Evolutionary conservation across 2,113 vertebrate species (phyloP), one percentile per base, ranked within the genome.

Genomic region (Romanogobio albipinnatus): DNA sequence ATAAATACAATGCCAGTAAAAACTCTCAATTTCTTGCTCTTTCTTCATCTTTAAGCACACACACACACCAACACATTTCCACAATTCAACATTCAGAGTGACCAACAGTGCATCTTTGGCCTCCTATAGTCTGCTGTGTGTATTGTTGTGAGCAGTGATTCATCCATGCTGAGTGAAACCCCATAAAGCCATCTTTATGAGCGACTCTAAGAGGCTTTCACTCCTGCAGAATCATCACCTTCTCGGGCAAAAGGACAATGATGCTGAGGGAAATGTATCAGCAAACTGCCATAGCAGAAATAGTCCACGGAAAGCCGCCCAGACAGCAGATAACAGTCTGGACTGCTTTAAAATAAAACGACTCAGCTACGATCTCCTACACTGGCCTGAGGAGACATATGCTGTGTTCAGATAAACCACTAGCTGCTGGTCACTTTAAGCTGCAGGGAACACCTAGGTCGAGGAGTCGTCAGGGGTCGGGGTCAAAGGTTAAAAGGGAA

Each of bases 121-220:
- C 24, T 81, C 71, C 58, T 39, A 71, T 56, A 73, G 51, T 85
- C 51, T 77, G 86, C 26, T 76, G 86, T 29, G 43, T 84, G 70
- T 85, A 82, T 73, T 76, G 75, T 79, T 76, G 36, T 6, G 77
- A 81, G 47, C 17, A 83, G 83, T 76, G 47, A 75, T 78, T 82
- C 56, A 49, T 76, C 81, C 77, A 47, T 71, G 76, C 33, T 33
- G 68, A 85, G 76, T 45, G 82, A 71, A 85, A 19, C 36, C 62
- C 85, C 84, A 84, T 87, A 78, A 87, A 84, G 82, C 81, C 26
- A 29, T 80, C 79, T 87, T 85, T 87, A 85, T 81, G 66, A 70
- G 45, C n/a, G 29, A 81, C 82, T 79, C 56, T 87, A 89, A 89
- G 86, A 86, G 73, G 88, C 82, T 89, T 89, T 87, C 59, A 61